Evolutionary conservation across 1,140 invertebrate genomes (phyloP).

Genomic region (Physella acuta): DNA sequence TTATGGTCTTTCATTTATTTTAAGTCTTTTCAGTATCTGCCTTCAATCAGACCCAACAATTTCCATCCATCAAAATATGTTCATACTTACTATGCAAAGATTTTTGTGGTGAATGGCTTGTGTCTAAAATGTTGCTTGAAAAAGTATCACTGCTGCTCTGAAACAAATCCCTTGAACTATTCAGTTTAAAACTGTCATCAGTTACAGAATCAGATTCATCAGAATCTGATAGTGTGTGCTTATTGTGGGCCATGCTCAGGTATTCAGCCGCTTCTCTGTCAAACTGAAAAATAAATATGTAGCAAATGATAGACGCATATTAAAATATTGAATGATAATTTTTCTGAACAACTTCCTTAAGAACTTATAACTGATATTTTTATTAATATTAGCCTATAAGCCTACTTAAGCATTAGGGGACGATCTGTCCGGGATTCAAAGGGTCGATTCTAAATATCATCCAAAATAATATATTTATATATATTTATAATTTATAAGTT

Average conservation of each 20-base stretch:
- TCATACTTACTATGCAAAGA: neutral
- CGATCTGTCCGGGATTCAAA: no score
- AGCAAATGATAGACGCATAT: no score
- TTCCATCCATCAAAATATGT: neutral
- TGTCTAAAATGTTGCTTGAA: no score
- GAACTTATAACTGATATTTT: no score
- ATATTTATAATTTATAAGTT: no score
- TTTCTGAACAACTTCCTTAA: no score
- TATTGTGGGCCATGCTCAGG: neutral
- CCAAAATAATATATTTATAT: no score
- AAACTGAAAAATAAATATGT: constrained; percentile 18
- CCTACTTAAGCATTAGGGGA: no score
- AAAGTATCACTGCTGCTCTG: neutral
- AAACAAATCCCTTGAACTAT: constrained; percentile 20
- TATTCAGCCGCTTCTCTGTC: constrained; percentile 13
- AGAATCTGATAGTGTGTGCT: constrained; percentile 23
- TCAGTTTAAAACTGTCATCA: neutral
- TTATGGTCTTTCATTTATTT: neutral
- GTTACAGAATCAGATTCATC: constrained; percentile 9
- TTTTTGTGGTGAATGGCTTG: neutral
- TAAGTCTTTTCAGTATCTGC: neutral
- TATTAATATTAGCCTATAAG: no score
- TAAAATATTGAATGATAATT: no score
- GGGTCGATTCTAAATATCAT: no score
- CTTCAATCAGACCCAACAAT: neutral